phyloP scores from a whole-genome alignment of 2,113 vertebrate genomes.

The Columbina picui region DNA sequence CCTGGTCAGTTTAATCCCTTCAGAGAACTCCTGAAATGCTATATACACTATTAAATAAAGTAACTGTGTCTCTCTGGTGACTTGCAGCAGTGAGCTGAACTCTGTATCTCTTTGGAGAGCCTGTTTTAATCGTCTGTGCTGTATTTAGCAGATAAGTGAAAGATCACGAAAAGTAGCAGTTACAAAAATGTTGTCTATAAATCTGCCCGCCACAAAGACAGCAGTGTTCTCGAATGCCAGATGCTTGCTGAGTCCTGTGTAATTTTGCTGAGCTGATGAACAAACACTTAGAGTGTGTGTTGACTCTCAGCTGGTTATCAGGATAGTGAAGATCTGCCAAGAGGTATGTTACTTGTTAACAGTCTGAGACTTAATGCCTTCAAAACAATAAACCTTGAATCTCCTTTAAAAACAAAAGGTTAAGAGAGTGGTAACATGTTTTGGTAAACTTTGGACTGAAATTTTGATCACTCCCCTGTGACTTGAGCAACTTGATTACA shows the following conservation, averaged over 20 bases:
- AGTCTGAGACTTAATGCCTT: neutral
- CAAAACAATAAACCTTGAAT: neutral
- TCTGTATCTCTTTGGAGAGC: neutral
- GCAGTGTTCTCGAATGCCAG: neutral
- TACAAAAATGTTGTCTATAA: neutral
- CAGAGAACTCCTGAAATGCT: neutral
- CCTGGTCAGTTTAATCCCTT: neutral
- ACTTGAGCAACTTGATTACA: neutral
- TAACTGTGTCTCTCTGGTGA: neutral
- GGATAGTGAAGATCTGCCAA: neutral
- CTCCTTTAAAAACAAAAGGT: neutral
- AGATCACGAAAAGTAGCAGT: neutral
- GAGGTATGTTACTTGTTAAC: neutral
- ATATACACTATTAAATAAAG: neutral
- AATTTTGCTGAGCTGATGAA: constrained; percentile 19
- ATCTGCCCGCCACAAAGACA: neutral
- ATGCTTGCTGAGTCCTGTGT: neutral
- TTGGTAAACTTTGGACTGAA: neutral
- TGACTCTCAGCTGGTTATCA: neutral
- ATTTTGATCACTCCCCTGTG: constrained; percentile 1
- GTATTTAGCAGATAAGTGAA: neutral
- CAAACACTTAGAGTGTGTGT: neutral
- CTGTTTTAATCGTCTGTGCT: neutral
- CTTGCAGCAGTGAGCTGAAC: neutral
- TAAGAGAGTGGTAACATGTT: neutral